Conservation (phyloP, 2,888 invertebrate species). For the Aspidiotus destructor region DNA sequence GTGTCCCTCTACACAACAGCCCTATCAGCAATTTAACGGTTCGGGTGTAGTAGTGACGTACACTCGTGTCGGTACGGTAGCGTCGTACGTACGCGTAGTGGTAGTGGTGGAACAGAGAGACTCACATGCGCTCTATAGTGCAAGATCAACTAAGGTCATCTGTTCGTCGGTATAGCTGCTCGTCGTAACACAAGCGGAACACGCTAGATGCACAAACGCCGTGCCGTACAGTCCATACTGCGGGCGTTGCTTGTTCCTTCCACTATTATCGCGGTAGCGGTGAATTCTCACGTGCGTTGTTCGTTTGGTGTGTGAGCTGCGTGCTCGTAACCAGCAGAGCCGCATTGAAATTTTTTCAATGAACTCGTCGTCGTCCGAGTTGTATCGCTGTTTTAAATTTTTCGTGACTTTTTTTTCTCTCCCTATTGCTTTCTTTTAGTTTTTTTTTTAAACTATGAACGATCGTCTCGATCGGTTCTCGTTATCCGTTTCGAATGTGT, state of each 20-base stretch:
- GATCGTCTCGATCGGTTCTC: no score
- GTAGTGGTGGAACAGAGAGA: conserved; percentile 12
- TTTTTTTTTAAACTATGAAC: no score
- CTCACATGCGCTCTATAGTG: conserved; percentile 26
- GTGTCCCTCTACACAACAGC: no score
- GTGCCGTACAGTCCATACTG: conserved; percentile 3
- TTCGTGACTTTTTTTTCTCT: not conserved
- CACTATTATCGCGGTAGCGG: not conserved
- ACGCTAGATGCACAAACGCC: conserved; percentile 1
- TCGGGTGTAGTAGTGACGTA: no score
- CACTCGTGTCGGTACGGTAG: no score
- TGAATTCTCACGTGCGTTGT: conserved; percentile 7
- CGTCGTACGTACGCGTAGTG: not conserved
- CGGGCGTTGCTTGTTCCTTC: not conserved
- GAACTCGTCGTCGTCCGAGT: not conserved
- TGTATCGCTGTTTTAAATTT: not conserved
- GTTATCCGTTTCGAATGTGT: not conserved
- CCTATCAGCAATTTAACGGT: no score
- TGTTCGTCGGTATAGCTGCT: not conserved
- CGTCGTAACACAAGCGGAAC: conserved; percentile 18
- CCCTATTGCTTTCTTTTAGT: not conserved
- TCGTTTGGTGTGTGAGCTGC: not conserved
- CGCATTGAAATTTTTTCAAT: not conserved
- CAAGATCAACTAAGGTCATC: conserved; percentile 26
- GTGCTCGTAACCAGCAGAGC: no score